Evolutionary conservation across 1,140 invertebrate genomes (phyloP).

Genomic region (Calycopis cecrops): DNA sequence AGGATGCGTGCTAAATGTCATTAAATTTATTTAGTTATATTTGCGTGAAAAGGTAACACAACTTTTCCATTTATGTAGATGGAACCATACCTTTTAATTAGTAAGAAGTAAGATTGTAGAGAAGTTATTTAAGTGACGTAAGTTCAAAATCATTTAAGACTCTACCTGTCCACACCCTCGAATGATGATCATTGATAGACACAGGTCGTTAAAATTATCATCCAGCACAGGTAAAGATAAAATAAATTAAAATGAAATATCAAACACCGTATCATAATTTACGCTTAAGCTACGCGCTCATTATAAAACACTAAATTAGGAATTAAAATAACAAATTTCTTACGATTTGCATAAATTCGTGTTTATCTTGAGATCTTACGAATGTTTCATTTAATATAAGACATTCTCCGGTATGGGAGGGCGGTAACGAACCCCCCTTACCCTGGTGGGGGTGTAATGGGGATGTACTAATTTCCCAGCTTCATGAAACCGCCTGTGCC

Average conservation of each 20-base stretch:
- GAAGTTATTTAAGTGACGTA: too few species aligned
- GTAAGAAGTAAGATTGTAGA: too few species aligned
- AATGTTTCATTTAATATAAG: conserved; percentile 30
- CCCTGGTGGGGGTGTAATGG: conserved; percentile 17
- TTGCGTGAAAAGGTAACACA: too few species aligned
- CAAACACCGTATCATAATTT: not conserved
- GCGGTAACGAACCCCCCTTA: conserved; percentile 15
- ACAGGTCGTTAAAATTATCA: not conserved
- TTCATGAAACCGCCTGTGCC: conserved; percentile 41
- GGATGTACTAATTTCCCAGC: conserved; percentile 48
- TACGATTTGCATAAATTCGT: conserved; percentile 31
- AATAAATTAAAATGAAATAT: not conserved
- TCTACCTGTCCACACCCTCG: too few species aligned
- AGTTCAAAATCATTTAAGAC: too few species aligned
- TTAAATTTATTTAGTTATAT: too few species aligned
- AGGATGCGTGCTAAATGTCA: too few species aligned
- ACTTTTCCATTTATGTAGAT: too few species aligned
- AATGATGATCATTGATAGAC: too few species aligned
- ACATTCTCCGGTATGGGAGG: conserved; percentile 10
- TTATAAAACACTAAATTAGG: conserved; percentile 1
- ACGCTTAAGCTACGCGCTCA: conserved; percentile 3
- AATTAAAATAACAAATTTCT: conserved; percentile 19
- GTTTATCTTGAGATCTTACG: conserved; percentile 28
- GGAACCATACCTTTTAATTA: too few species aligned
- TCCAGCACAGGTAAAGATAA: not conserved